phyloP scores from a whole-genome alignment of 2,113 vertebrate genomes.

The Eidolon helvum region DNA sequence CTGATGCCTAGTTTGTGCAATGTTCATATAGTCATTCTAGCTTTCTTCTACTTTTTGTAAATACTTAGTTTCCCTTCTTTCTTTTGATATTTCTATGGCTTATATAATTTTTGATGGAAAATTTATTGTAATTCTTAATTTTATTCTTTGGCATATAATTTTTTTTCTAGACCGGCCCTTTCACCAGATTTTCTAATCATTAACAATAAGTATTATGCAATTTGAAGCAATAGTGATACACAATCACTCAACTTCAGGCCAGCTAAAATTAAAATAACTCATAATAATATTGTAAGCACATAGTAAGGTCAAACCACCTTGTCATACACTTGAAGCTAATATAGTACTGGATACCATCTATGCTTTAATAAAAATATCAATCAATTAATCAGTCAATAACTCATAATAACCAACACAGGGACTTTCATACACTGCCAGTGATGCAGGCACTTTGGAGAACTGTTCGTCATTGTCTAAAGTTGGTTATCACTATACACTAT shows the following conservation, averaged over 20 bases:
- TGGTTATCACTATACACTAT: neutral
- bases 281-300: neutral
- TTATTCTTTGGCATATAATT: neutral
- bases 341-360: neutral
- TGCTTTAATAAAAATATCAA: neutral
- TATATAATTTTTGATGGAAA: neutral
- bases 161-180: neutral
- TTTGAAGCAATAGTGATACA: neutral
- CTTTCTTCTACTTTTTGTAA: neutral
- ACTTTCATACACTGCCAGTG: neutral
- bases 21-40: neutral
- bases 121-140: neutral
- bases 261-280: neutral
- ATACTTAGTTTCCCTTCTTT: neutral
- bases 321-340: neutral
- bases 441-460: neutral
- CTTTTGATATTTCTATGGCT: neutral
- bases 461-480: neutral
- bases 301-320: no score
- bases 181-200: neutral
- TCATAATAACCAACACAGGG: neutral
- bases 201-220: neutral
- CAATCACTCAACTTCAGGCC: neutral
- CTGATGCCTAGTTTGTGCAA: neutral
- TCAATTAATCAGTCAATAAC: neutral